Evolutionary conservation across 2,113 vertebrate genomes (phyloP).

Genomic region (Leptosomus discolor): DNA sequence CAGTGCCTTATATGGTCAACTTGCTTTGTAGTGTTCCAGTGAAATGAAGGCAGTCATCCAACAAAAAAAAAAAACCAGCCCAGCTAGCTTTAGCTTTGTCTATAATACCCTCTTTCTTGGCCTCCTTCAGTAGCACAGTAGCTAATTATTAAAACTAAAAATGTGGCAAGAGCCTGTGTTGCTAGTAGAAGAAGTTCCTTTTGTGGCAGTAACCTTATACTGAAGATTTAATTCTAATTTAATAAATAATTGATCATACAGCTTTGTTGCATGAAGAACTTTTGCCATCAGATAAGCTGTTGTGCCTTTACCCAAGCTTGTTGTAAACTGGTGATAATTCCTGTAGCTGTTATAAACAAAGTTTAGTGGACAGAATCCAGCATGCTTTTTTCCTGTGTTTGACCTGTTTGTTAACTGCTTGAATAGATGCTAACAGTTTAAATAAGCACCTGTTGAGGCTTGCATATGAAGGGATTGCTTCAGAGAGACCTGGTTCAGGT

Average conservation of each 20-base stretch:
- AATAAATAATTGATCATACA: constrained; percentile 18
- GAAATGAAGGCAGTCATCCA: constrained; percentile 79
- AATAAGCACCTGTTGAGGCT: background rate
- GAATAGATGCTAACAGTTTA: background rate
- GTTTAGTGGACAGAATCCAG: background rate
- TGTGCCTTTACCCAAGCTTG: background rate
- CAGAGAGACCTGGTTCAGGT: background rate
- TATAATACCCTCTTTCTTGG: constrained; percentile 66
- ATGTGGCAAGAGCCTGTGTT: constrained; percentile 29
- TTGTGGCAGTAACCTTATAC: constrained; percentile 73
- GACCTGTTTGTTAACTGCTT: background rate
- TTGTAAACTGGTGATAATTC: background rate
- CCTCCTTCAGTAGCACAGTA: constrained; percentile 70
- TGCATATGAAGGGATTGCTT: background rate
- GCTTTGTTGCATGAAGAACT: background rate
- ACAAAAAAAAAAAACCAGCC: constrained; percentile 35
- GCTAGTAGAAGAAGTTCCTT: constrained; percentile 82
- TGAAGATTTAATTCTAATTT: constrained; percentile 27
- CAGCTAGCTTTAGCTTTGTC: constrained; percentile 75
- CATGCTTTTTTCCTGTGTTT: background rate
- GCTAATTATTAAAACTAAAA: constrained; percentile 68
- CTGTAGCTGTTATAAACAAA: background rate
- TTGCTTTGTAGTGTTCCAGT: constrained; percentile 77
- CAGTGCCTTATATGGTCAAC: constrained; percentile 91
- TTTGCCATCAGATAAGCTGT: background rate